phyloP scores from a whole-genome alignment of 2,888 invertebrate genomes.

The Hypsopygia costalis region DNA sequence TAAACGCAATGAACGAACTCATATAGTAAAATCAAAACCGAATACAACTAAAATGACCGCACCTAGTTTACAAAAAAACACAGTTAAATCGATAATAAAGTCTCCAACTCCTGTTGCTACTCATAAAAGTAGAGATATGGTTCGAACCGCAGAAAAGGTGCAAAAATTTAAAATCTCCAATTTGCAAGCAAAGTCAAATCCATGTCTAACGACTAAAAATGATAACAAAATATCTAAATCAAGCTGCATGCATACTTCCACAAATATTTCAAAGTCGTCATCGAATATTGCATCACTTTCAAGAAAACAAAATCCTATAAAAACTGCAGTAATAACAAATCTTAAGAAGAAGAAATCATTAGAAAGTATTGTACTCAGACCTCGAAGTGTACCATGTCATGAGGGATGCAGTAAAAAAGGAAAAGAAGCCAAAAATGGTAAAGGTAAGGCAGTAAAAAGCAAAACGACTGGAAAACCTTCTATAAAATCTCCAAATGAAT shows the following conservation, averaged over 20 bases:
- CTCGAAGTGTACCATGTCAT: constrained; percentile 57
- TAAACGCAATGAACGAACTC: constrained; percentile 68
- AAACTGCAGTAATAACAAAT: constrained; percentile 60
- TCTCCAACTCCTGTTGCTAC: constrained; percentile 33
- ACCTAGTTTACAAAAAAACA: constrained; percentile 24
- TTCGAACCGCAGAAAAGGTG: constrained; percentile 68
- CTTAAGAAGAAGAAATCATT: constrained; percentile 62
- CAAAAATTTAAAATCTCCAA: constrained; percentile 59
- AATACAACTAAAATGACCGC: constrained; percentile 38
- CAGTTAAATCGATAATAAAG: constrained; percentile 29
- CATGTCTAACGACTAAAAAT: constrained; percentile 41
- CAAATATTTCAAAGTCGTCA: constrained; percentile 54
- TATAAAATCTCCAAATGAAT: constrained; percentile 35
- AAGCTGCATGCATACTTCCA: constrained; percentile 32
- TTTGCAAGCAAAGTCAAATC: constrained; percentile 51
- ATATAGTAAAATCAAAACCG: constrained; percentile 48
- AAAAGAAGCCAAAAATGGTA: constrained; percentile 41
- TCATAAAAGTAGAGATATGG: constrained; percentile 69
- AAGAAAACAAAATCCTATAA: constrained; percentile 50
- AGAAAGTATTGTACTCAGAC: constrained; percentile 48
- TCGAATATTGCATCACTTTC: constrained; percentile 41
- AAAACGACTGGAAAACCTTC: constrained; percentile 35
- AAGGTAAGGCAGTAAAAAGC: constrained; percentile 39
- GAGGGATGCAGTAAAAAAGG: constrained; percentile 55
- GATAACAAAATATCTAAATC: constrained; percentile 37